Evolutionary conservation across 1,140 invertebrate genomes (phyloP), one percentile per base, ranked within the genome.

Genomic region (Elysia chlorotica): DNA sequence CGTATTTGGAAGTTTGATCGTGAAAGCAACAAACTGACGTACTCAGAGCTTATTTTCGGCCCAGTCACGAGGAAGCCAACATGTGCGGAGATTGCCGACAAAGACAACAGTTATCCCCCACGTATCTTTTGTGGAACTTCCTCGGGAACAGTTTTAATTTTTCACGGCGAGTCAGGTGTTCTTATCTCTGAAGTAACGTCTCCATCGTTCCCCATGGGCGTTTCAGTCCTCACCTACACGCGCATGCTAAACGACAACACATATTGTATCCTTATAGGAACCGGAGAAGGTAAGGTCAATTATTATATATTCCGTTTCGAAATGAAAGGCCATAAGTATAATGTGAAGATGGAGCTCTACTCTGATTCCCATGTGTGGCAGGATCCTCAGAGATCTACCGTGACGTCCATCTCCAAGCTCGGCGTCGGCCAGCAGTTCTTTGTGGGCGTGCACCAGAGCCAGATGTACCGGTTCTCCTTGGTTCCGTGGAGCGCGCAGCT

Each of bases 361-460:
- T n/a, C n/a, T n/a, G n/a, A n/a, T n/a, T n/a, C n/a, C n/a, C n/a
- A n/a, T n/a, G n/a, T n/a, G n/a, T n/a, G n/a, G n/a, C n/a, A n/a
- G n/a, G n/a, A n/a, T n/a, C n/a, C n/a, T 1, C 41, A 67, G 25
- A 53, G 6, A 21, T 54, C 65, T 0, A 21, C 65, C 19, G n/a
- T 67, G 14, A 67, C 65, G 1, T 54, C 65, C 30, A 67, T 67
- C 25, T 67, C 41, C 56, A 54, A 56, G 65, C 56, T n/a, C 10
- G 41, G 41, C 41, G 65, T 30, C 1, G 65, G 65, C 2, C 6
- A 67, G 2, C 25, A 41, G 23, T 67, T 67, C 28, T 67, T 37
- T n/a, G 36, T 67, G 31, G 65, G 65, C 41, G 56, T 53, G 21
- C 53, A 67, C 28, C 28, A 67, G 28, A 54, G 65, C 21, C 38